Evolutionary conservation across 2,113 vertebrate species (phyloP).

Genomic region (Anguilla japonica): DNA sequence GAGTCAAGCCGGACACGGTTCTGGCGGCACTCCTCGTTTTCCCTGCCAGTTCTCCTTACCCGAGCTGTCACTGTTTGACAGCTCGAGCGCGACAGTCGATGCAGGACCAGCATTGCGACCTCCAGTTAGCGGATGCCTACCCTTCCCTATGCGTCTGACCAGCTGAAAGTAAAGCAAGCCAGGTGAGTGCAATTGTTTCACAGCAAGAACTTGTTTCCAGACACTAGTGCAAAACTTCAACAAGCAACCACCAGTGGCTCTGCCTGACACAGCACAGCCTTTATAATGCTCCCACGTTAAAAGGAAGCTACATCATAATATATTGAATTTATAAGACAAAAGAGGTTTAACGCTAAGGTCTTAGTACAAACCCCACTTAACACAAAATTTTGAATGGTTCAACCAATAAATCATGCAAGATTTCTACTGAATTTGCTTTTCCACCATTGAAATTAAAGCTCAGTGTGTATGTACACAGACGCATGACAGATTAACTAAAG

Average conservation of each 20-base stretch:
- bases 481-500: too few relatives aligned
- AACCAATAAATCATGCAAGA: too few relatives aligned
- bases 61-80: slow-evolving; percentile 45
- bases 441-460: too few relatives aligned
- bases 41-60: slow-evolving; percentile 58
- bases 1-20: slow-evolving; percentile 44
- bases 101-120: too few relatives aligned
- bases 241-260: neutral
- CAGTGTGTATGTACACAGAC: too few relatives aligned
- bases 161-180: slow-evolving; percentile 44
- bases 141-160: slow-evolving; percentile 49
- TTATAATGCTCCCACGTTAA: neutral
- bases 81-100: neutral
- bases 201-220: neutral
- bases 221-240: neutral
- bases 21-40: slow-evolving; percentile 10
- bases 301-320: neutral
- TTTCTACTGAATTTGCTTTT: too few relatives aligned
- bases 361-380: too few relatives aligned
- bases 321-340: neutral
- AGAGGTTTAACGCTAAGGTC: neutral
- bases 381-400: too few relatives aligned
- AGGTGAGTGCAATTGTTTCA: neutral
- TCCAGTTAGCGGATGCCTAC: slow-evolving; percentile 41
- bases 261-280: neutral